Conservation (phyloP, 2,797 vertebrate genomes). For the Cottoperca gobio region DNA sequence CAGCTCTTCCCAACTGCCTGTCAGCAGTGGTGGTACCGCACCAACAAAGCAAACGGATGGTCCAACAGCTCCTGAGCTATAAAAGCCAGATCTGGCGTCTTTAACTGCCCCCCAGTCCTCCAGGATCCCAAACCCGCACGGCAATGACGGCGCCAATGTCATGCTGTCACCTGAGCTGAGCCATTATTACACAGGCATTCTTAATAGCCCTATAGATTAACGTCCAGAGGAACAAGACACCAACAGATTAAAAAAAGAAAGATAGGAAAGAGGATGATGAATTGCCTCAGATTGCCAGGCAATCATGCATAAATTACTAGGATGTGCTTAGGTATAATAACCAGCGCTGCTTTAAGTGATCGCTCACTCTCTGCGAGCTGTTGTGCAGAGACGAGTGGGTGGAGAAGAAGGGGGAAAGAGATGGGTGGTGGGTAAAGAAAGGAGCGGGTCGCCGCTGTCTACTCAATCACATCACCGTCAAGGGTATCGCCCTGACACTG, state of each 20-base stretch:
- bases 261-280: slow-evolving; percentile 85
- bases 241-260: slow-evolving; percentile 85
- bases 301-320: slow-evolving; percentile 88
- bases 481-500: slow-evolving; percentile 84
- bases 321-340: slow-evolving; percentile 83
- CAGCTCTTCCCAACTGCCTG: slow-evolving; percentile 24
- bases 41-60: slow-evolving; percentile 23
- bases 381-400: slow-evolving; percentile 52
- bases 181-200: slow-evolving; percentile 80
- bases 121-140: slow-evolving; percentile 49
- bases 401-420: slow-evolving; percentile 48
- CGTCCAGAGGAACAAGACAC: slow-evolving; percentile 83
- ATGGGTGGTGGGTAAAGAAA: slow-evolving; percentile 68
- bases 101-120: slow-evolving; percentile 27
- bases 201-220: slow-evolving; percentile 86
- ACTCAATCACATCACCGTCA: slow-evolving; percentile 85
- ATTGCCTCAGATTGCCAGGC: slow-evolving; percentile 82
- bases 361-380: slow-evolving; percentile 66
- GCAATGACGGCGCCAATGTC: slow-evolving; percentile 79
- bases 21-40: slow-evolving; percentile 17
- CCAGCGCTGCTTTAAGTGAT: slow-evolving; percentile 79
- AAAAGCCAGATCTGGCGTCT: slow-evolving; percentile 34
- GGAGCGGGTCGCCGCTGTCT: slow-evolving; percentile 77
- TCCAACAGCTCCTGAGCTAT: slow-evolving; percentile 24
- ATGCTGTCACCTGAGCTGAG: slow-evolving; percentile 78